A percentile compares a stretch with the other conserved stretches of the same genome.
Evolutionary conservation across 2,888 invertebrate genomes (phyloP).

Genomic region (Priocnemis perturbator): DNA sequence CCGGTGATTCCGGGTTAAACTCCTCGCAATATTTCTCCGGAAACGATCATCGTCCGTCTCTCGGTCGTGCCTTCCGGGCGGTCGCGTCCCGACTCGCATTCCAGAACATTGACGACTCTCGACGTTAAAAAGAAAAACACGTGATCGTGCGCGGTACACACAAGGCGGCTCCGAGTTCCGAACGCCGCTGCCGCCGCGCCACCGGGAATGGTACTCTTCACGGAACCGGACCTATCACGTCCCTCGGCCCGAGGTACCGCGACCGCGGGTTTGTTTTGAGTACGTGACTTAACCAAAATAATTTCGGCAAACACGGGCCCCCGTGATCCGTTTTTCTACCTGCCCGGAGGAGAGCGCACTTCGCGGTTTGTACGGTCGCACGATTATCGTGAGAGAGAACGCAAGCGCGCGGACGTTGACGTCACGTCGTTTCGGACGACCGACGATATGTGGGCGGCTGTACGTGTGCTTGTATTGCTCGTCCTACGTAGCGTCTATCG

Average conservation of each 20-base stretch:
- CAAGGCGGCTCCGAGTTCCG: conserved; percentile 11
- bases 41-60: conserved; percentile 29
- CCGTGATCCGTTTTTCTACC: conserved; percentile 11
- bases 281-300: conserved; percentile 61
- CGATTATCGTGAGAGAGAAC: too few species aligned
- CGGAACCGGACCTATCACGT: conserved; percentile 53
- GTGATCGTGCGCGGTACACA: conserved; percentile 21
- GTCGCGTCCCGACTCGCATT: conserved; percentile 27
- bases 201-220: conserved; percentile 45
- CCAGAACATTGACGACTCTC: conserved; percentile 37
- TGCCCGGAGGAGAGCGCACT: not conserved
- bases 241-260: conserved; percentile 13
- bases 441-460: too few species aligned
- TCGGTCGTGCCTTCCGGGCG: conserved; percentile 38
- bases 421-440: too few species aligned
- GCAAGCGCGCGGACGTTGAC: too few species aligned
- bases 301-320: conserved; percentile 52
- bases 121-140: conserved; percentile 44
- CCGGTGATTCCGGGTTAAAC: conserved; percentile 28
- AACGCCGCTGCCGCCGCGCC: not conserved
- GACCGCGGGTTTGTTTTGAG: conserved; percentile 53
- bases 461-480: too few species aligned
- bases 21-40: conserved; percentile 36
- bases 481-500: too few species aligned
- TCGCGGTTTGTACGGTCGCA: too few species aligned